Evolutionary conservation across 2,113 vertebrate species (phyloP).

Genomic region (Oryzias javanicus): DNA sequence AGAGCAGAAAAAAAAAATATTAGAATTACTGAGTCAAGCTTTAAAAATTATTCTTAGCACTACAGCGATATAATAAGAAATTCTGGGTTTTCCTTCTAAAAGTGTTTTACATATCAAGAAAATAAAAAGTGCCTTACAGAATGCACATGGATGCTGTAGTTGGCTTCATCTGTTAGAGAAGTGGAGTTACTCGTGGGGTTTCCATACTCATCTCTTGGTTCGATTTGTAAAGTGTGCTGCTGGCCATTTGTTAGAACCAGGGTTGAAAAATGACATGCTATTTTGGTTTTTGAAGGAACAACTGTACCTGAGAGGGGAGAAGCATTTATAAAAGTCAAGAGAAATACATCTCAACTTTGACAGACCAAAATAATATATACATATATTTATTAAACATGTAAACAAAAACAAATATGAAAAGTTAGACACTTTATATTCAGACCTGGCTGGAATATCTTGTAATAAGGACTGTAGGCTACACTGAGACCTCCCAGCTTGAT

Average conservation of each 20-base stretch:
- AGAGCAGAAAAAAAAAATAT: constrained; percentile 20
- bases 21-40: neutral
- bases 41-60: neutral
- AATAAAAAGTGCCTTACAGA: constrained; percentile 62
- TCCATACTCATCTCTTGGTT: constrained; percentile 94
- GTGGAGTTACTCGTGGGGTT: constrained; percentile 94
- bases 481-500: constrained; percentile 94
- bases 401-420: neutral
- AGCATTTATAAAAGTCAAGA: constrained; percentile 4
- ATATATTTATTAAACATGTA: neutral
- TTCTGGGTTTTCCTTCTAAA: neutral
- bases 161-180: constrained; percentile 87
- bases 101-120: neutral
- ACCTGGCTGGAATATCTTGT: constrained; percentile 98
- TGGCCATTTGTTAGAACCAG: constrained; percentile 91
- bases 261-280: constrained; percentile 96
- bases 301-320: constrained; percentile 84
- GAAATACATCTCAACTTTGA: neutral
- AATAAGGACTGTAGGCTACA: constrained; percentile 96
- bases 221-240: constrained; percentile 93
- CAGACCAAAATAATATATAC: neutral
- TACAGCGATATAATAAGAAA: constrained; percentile 1
- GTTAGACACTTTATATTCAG: constrained; percentile 21
- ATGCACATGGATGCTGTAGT: constrained; percentile 83
- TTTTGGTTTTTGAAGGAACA: constrained; percentile 97